phyloP scores from a whole-genome alignment of 92 coral and sea anemone species.

The Porites divaricata region DNA sequence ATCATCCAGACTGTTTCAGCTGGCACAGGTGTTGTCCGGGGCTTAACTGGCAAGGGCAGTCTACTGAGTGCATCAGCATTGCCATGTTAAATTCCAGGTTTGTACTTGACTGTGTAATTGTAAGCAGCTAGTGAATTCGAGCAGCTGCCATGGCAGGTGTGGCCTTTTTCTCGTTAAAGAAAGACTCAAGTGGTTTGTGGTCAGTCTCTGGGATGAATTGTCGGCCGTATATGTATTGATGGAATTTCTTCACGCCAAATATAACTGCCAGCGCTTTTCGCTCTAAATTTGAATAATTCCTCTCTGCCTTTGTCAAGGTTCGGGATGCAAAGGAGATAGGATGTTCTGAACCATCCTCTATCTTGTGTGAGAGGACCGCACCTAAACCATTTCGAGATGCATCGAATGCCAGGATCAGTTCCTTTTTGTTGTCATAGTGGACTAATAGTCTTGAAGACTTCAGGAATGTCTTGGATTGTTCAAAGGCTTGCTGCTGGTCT shows the following conservation, averaged over 20 bases:
- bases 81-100: conserved; percentile 47
- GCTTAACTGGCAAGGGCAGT: conserved; percentile 23
- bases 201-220: conserved; percentile 63
- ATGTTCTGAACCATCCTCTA: conserved; percentile 30
- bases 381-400: conserved; percentile 24
- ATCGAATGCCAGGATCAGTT: conserved; percentile 13
- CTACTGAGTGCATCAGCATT: conserved; percentile 53
- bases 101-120: conserved; percentile 52
- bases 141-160: conserved; percentile 59
- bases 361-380: conserved; percentile 20
- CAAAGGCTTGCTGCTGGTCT: conserved; percentile 36
- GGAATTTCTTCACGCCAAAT: conserved; percentile 33
- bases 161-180: conserved; percentile 61
- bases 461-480: conserved; percentile 22
- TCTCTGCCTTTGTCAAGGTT: conserved; percentile 21
- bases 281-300: conserved; percentile 29
- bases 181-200: conserved; percentile 53
- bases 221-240: conserved; percentile 54
- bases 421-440: conserved; percentile 18
- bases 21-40: conserved; percentile 15
- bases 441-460: conserved; percentile 27
- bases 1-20: conserved; percentile 35
- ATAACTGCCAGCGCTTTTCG: conserved; percentile 26
- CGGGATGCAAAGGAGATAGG: conserved; percentile 19
- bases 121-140: conserved; percentile 48